Percentiles rank a stretch among this genome's conserved stretches.
These are phyloP conservation scores for Lepus americanus DNA, from an alignment of 2,113 vertebrate genomes.

Conservation along the genomic window DNA sequence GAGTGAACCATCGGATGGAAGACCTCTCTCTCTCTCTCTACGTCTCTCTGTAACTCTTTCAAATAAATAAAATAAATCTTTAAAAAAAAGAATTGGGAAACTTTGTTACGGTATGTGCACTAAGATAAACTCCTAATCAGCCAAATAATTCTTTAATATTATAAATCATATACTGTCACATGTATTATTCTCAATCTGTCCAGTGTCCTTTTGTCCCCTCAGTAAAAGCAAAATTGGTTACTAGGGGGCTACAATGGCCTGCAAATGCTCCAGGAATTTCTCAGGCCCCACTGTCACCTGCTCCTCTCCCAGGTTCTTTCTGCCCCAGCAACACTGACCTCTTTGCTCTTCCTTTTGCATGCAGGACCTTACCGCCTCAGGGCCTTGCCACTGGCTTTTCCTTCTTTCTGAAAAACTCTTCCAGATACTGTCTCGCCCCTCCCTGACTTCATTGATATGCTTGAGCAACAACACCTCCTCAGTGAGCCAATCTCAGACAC, in stretches of 20 bases:
- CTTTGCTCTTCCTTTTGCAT: background rate
- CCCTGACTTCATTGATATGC: background rate
- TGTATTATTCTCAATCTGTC: background rate
- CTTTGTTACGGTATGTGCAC: background rate
- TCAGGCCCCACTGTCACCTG: background rate
- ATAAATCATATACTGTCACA: background rate
- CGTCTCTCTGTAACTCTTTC: too few species aligned
- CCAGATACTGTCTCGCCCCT: background rate
- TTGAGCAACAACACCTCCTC: background rate
- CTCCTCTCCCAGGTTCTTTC: background rate
- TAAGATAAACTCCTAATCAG: background rate
- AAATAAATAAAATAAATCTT: background rate
- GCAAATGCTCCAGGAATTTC: background rate
- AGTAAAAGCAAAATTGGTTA: background rate
- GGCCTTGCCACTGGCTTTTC: background rate
- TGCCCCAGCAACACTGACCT: background rate
- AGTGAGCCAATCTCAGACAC: background rate
- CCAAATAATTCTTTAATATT: background rate
- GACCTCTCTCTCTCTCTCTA: too few species aligned
- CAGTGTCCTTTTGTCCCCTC: background rate
- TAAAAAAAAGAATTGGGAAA: background rate
- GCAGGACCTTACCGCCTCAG: background rate
- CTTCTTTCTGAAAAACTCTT: background rate
- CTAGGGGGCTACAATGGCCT: background rate
- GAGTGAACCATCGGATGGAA: too few species aligned